These are phyloP conservation scores for Sebastiscus albofasciatus DNA, from an alignment of 2,797 vertebrate genomes.

Conservation along the genomic window DNA sequence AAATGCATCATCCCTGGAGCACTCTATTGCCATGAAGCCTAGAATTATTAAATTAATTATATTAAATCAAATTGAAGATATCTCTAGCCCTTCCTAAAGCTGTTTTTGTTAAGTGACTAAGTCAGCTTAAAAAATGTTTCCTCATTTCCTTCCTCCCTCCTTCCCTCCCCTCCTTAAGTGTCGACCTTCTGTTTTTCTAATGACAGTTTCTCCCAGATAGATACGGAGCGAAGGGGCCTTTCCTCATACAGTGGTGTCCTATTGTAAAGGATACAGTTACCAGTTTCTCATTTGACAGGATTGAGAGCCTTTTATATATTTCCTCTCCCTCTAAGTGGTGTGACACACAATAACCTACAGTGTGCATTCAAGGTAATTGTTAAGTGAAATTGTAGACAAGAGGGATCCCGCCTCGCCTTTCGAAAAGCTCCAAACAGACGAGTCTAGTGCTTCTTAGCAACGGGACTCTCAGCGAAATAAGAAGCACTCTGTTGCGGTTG, in stretches of 20 bases:
- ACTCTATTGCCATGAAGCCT: too few relatives aligned
- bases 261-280: constrained; percentile 58
- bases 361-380: constrained; percentile 59
- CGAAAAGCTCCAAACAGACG: constrained; percentile 28
- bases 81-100: not conserved
- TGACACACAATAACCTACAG: constrained; percentile 61
- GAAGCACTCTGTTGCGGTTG: constrained; percentile 51
- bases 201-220: not conserved
- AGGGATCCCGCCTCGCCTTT: constrained; percentile 38
- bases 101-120: not conserved
- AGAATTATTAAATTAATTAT: not conserved
- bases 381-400: constrained; percentile 63
- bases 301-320: constrained; percentile 39
- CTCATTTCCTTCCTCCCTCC: not conserved
- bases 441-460: constrained; percentile 56
- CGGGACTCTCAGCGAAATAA: constrained; percentile 35
- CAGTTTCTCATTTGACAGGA: constrained; percentile 29
- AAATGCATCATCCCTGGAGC: too few relatives aligned
- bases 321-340: constrained; percentile 54
- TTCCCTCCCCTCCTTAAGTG: not conserved
- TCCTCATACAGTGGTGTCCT: constrained; percentile 4
- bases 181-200: not conserved
- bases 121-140: not conserved
- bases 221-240: not conserved
- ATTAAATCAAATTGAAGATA: not conserved